These are phyloP conservation scores for Synanthedon formicaeformis DNA, from an alignment of 2,888 invertebrate genomes.

Conservation along the genomic window DNA sequence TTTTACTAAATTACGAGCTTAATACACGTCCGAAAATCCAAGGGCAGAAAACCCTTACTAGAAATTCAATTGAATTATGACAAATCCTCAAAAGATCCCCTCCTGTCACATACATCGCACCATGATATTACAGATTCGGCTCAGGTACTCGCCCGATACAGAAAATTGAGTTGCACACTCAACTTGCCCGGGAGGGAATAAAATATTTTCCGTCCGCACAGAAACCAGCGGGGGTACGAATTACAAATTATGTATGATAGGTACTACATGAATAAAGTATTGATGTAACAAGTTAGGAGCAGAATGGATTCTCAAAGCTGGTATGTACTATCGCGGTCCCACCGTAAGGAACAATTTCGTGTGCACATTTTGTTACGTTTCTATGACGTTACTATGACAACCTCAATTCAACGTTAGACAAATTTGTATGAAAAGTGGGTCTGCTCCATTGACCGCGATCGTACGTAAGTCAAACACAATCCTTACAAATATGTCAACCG, in stretches of 20 bases:
- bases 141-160: conserved; percentile 41
- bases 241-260: conserved; percentile 30
- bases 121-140: conserved; percentile 19
- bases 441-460: too few species aligned
- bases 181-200: conserved; percentile 20
- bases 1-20: background rate
- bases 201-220: conserved; percentile 26
- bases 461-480: too few species aligned
- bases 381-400: too few species aligned
- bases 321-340: too few species aligned
- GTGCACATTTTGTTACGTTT: too few species aligned
- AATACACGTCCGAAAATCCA: background rate
- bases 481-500: too few species aligned
- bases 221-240: conserved; percentile 9
- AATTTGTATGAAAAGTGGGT: too few species aligned
- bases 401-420: too few species aligned
- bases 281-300: background rate
- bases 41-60: background rate
- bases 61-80: background rate
- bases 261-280: conserved; percentile 10
- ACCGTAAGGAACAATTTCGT: too few species aligned
- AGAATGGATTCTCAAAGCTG: too few species aligned
- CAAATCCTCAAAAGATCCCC: background rate
- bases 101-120: background rate
- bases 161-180: conserved; percentile 50